phyloP scores from a whole-genome alignment of 2,113 vertebrate genomes.

The Condylura cristata region DNA sequence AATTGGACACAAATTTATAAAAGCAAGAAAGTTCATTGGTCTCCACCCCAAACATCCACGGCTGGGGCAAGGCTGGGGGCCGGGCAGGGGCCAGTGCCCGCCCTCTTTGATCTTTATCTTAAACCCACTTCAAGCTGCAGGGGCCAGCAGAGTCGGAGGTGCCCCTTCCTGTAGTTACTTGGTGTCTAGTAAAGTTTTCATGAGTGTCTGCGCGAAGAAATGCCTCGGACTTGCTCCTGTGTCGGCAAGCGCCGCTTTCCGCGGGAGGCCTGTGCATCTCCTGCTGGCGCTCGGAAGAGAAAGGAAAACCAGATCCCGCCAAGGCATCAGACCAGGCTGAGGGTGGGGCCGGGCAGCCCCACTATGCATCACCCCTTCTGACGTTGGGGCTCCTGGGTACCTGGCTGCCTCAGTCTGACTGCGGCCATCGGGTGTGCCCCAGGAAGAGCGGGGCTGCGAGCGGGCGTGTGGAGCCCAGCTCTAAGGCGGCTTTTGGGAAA shows the following conservation, averaged over 20 bases:
- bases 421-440: not conserved
- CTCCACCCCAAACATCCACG: conserved; percentile 66
- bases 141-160: conserved; percentile 74
- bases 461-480: not conserved
- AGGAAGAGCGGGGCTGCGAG: not conserved
- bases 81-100: conserved; percentile 53
- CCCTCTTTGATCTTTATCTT: conserved; percentile 83
- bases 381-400: accelerated
- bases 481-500: conserved; percentile 40
- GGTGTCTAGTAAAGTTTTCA: conserved; percentile 87
- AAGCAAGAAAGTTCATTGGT: conserved; percentile 77
- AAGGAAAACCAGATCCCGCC: conserved; percentile 49
- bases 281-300: conserved; percentile 71
- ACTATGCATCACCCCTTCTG: not conserved
- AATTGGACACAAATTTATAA: conserved; percentile 75
- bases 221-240: conserved; percentile 80
- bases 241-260: conserved; percentile 68
- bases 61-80: conserved; percentile 56
- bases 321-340: not conserved
- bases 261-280: conserved; percentile 69
- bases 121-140: conserved; percentile 80
- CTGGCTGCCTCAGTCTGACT: accelerated
- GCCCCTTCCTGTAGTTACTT: conserved; percentile 85
- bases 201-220: conserved; percentile 85
- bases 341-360: not conserved